Percentiles rank a stretch among this genome's conserved stretches.
phyloP scores from a whole-genome alignment of 2,113 vertebrate species.

The Larimichthys polyactis region DNA sequence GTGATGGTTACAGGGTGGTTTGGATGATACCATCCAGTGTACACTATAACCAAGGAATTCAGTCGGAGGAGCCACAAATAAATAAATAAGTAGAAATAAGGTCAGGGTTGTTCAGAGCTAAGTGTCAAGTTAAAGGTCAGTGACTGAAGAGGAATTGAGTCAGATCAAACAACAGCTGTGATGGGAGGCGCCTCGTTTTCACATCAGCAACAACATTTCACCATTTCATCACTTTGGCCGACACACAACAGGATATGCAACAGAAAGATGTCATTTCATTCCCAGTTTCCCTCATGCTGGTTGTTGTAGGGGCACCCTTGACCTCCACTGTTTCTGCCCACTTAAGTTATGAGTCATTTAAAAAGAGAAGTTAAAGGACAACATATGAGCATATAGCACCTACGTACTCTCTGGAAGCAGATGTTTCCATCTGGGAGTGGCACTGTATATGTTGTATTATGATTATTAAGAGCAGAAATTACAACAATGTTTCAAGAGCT shows the following conservation, averaged over 20 bases:
- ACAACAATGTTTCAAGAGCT: neutral
- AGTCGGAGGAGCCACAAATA: neutral
- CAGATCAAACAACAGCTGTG: slow-evolving; percentile 27
- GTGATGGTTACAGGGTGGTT: neutral
- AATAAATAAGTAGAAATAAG: slow-evolving; percentile 25
- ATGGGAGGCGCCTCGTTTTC: slow-evolving; percentile 31
- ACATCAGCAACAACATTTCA: slow-evolving; percentile 46
- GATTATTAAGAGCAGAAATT: neutral
- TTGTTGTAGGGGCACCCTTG: slow-evolving; percentile 16
- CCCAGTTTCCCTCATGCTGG: slow-evolving; percentile 14
- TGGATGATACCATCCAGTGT: neutral
- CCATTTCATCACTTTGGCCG: slow-evolving; percentile 44
- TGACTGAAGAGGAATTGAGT: slow-evolving; percentile 10
- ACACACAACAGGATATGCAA: slow-evolving; percentile 53
- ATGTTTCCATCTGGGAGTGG: neutral
- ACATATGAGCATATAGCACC: neutral
- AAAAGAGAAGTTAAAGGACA: slow-evolving; percentile 1
- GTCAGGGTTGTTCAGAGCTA: slow-evolving; percentile 35
- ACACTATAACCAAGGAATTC: neutral
- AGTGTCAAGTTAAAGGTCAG: slow-evolving; percentile 51
- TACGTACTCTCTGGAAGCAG: neutral
- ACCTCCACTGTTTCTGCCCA: slow-evolving; percentile 1
- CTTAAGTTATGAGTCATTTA: slow-evolving; percentile 5
- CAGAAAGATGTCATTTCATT: slow-evolving; percentile 29
- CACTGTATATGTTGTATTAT: neutral